Base-by-base conservation (phyloP, 2,888 invertebrate species). In the Lobophora halterata region DNA sequence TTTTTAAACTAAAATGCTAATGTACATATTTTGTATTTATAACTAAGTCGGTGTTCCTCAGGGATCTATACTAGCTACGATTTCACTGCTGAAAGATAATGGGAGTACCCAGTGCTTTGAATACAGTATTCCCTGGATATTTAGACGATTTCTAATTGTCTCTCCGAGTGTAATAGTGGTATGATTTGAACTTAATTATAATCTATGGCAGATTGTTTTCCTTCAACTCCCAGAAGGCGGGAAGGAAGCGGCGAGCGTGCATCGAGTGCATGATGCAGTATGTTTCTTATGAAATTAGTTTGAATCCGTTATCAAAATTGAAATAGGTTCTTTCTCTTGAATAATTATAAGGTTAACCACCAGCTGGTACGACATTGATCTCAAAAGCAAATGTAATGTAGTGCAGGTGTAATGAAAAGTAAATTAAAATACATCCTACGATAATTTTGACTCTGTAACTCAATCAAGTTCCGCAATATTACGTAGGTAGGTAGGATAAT, bases 171-270 rank as follows among this genome's bases (percentile, higher is more conserved):
- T n/a, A n/a, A 46, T 27, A 35, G 25, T 28, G 27, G 46, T 28
- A 12, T 3, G 13, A 11, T n/a, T n/a, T n/a, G 10, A 3, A 11
- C 23, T 6, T 5, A 5, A 7, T 17, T 19, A 18, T 24, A 18
- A 42, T 31, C 14, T 19, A 5, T 20, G 32, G 17, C 25, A 37
- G 42, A 32, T 16, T 10, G 26, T 33, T 37, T 24, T 21, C 33
- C 18, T 37, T 43, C 35, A 56, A 69, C 73, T 79, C 80, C 77
- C 75, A 55, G 72, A 67, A 69, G 71, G 51, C 67, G 57, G 81
- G 78, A 81, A 80, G 83, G 83, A 83, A 82, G 68, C 54, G 60
- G 37, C 44, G 40, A 49, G 36, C 81, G 79, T 79, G 81, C 58
- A 46, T 52, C 47, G 80, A 65, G 58, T 81, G 58, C 61, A 49